Percentiles rank a stretch among this genome's conserved stretches.
Evolutionary conservation across 2,888 invertebrate species (phyloP).

Genomic region (Drosophila merina): DNA sequence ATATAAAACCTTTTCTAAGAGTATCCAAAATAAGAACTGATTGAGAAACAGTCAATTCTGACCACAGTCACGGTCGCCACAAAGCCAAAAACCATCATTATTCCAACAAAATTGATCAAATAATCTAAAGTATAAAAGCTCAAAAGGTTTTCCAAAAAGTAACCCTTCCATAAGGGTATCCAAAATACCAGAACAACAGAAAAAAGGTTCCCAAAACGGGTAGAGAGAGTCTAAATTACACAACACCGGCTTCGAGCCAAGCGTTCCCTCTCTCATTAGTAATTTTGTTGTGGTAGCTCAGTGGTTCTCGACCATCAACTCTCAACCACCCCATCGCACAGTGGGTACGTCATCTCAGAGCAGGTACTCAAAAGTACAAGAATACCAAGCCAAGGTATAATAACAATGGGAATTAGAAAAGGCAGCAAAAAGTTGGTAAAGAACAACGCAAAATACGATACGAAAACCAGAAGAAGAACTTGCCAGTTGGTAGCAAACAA

Average conservation of each 20-base stretch:
- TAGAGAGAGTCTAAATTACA: slow-evolving; percentile 17
- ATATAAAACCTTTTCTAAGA: no score
- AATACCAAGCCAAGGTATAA: slow-evolving; percentile 34
- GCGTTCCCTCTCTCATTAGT: slow-evolving; percentile 25
- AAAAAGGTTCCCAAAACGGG: not conserved
- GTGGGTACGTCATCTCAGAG: slow-evolving; percentile 36
- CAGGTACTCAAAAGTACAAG: slow-evolving; percentile 29
- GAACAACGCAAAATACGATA: slow-evolving; percentile 11
- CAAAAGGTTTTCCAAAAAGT: not conserved
- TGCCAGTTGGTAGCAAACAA: not conserved
- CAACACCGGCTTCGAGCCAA: slow-evolving; percentile 11
- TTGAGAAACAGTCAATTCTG: no score
- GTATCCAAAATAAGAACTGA: no score
- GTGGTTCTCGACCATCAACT: not conserved
- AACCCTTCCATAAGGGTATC: slow-evolving; percentile 8
- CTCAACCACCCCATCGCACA: not conserved
- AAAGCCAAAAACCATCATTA: no score
- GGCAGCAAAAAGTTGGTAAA: slow-evolving; percentile 13
- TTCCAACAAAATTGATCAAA: no score
- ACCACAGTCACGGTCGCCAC: no score
- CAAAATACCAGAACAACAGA: not conserved
- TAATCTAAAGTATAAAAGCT: not conserved
- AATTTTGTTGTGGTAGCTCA: slow-evolving; percentile 40
- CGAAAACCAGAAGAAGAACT: slow-evolving; percentile 20
- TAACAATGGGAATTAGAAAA: slow-evolving; percentile 26